Conservation (phyloP, 2,113 vertebrate species). For the Brachypodius melanocephalos region DNA sequence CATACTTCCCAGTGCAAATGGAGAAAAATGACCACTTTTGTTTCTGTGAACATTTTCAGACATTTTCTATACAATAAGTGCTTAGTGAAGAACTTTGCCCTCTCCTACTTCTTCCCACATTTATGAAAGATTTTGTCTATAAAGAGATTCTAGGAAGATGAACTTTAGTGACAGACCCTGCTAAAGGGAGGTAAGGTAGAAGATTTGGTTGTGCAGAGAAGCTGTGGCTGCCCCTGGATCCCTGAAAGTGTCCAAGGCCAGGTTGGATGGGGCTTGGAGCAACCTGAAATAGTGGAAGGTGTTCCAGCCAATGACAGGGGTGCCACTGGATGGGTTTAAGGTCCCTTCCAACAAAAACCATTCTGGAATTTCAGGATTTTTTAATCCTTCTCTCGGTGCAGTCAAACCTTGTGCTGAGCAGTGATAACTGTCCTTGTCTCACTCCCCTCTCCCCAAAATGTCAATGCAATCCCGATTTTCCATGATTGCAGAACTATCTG, state of each 20-base stretch:
- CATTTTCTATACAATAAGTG: neutral
- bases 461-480: neutral
- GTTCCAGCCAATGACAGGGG: neutral
- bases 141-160: neutral
- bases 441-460: neutral
- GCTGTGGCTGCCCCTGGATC: neutral
- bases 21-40: neutral
- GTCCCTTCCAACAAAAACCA: neutral
- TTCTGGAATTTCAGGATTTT: neutral
- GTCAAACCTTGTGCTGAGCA: neutral
- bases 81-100: neutral
- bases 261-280: fast-evolving
- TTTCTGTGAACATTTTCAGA: neutral
- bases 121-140: neutral
- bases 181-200: neutral
- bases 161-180: neutral
- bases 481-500: fast-evolving
- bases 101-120: neutral
- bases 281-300: neutral
- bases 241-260: neutral
- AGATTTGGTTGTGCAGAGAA: neutral
- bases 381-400: neutral
- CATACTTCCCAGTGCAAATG: neutral
- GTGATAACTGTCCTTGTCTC: neutral
- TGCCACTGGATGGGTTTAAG: neutral